Evolutionary conservation across 2,113 vertebrate species (phyloP), one percentile per base, ranked within the genome.

Genomic region (Thamnophis sirtalis): DNA sequence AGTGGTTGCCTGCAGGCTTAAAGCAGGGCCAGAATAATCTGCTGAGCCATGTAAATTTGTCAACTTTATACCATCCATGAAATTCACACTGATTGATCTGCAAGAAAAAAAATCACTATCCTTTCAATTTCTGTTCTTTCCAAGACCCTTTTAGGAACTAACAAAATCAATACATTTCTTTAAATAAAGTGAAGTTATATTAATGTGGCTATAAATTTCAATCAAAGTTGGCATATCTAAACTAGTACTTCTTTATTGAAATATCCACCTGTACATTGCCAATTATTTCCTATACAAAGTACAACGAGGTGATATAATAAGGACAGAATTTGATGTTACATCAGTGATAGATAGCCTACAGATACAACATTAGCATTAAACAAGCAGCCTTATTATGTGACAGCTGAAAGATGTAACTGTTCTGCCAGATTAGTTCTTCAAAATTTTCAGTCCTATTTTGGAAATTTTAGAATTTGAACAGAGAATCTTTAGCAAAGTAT

Each of bases 51-150:
- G 94, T 95, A 96, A 95, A 96, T 96, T 92, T 93, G 90, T 95
- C 93, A 92, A 92, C 94, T 95, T 95, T 96, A 94, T 96, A 94
- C 93, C 97, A 94, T 94, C 96, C 97, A 93, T 95, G 95, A 97
- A 97, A 97, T 97, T 96, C 95, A 96, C 94, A 93, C 95, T 97
- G 97, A 97, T 97, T 96, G 96, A 97, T 97, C 95, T 96, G 94
- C 73, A 96, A 94, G 92, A 43, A 90, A 95, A 96, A 53, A 97
- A n/a, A 9, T 90, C 95, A 80, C 88, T 94, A 95, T 92, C 89
- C 7, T 11, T 93, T 96, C 96, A 94, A 97, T 97, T 96, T 96
- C 96, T 0, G 0, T 85, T 91, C 91, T 92, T 96, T 97, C 96
- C 95, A 96, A 97, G 91, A 93, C 92, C 95, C 96, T 97, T 97